phyloP scores from a whole-genome alignment of 2,113 vertebrate genomes.

The Dipodomys stephensi region DNA sequence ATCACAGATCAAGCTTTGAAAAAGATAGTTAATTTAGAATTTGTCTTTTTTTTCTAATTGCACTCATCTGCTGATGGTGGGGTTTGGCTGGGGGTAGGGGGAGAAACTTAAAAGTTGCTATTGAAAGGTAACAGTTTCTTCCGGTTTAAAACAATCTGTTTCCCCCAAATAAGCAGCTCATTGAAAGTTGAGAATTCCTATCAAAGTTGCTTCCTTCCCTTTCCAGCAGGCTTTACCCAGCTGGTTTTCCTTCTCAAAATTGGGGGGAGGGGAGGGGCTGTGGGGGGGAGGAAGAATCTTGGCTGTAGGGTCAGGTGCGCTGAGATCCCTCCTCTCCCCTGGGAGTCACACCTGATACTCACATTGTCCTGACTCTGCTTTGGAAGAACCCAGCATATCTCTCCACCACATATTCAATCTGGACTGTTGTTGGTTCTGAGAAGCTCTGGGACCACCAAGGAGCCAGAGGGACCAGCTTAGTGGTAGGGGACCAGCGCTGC shows the following conservation, averaged over 20 bases:
- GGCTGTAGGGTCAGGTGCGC: background rate
- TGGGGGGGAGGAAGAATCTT: background rate
- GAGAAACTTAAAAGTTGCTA: background rate
- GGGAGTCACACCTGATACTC: background rate
- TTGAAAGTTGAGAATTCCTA: conserved; percentile 36
- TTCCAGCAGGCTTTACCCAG: background rate
- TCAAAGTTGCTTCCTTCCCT: conserved; percentile 18
- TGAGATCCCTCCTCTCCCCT: background rate
- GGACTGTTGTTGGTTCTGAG: background rate
- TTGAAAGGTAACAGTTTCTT: conserved; percentile 48
- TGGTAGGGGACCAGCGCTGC: background rate
- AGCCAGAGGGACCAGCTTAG: too few species aligned
- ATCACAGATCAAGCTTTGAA: background rate
- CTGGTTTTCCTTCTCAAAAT: background rate
- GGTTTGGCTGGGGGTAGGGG: background rate
- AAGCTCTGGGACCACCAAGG: background rate
- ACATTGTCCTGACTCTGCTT: background rate
- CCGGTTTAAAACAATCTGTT: conserved; percentile 54
- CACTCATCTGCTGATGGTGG: background rate
- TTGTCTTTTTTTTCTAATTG: background rate
- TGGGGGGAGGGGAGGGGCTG: background rate
- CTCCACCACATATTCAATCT: background rate
- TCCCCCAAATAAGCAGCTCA: conserved; percentile 44
- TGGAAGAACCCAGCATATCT: background rate
- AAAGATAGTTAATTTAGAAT: background rate